phyloP scores from a whole-genome alignment of 2,113 vertebrate genomes.

The Bos taurus region ARS-UCD2.0 NC_037328.1:52188001-52188500 shows the following conservation, averaged over 20 bases:
- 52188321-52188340: not conserved
- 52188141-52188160: not conserved
- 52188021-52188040: not conserved
- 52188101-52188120: not conserved
- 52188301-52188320: not conserved
- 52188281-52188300: not conserved
- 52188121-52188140: not conserved
- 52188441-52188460: not conserved
- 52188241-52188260: constrained; percentile 19
- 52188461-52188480: constrained; percentile 8
- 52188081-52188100: not conserved
- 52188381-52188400: not conserved
- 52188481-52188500: not conserved
- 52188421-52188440: not conserved
- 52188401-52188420: not conserved
- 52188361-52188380: not conserved
- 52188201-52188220: constrained; percentile 27
- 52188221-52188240: not conserved
- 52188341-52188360: not conserved
- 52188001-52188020: not conserved
- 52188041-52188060: not conserved
- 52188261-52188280: not conserved
- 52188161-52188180: not conserved
- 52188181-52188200: not conserved
- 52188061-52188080: not conserved